These are phyloP conservation scores for Hybos culiciformis DNA, from an alignment of 2,888 invertebrate species.

Conservation along the genomic window DNA sequence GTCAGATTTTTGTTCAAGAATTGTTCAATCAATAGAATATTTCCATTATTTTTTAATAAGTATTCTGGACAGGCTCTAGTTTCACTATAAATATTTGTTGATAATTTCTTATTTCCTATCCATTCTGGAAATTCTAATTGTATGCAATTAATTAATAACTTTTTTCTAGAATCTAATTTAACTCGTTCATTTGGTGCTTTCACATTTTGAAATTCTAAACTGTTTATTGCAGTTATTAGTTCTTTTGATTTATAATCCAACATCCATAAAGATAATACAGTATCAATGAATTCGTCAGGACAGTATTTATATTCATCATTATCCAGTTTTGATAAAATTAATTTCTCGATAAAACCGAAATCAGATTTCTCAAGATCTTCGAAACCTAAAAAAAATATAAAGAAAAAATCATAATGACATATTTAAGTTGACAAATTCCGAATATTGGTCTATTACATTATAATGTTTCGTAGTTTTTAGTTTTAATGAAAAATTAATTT, in stretches of 20 bases:
- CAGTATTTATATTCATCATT: conserved; percentile 24
- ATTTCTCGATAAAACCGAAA: conserved; percentile 21
- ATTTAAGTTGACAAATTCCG: no score
- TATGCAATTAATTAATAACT: conserved; percentile 25
- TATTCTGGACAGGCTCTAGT: conserved; percentile 22
- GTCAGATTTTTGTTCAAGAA: conserved; percentile 15
- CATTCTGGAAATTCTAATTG: conserved; percentile 28
- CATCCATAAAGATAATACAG: conserved; percentile 27
- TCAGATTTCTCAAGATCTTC: conserved; percentile 16
- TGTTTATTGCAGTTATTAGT: conserved; percentile 15
- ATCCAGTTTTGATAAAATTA: conserved; percentile 21
- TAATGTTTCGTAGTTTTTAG: no score
- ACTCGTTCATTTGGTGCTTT: conserved; percentile 18
- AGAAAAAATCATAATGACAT: no score
- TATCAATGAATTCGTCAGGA: conserved; percentile 28
- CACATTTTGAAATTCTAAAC: no score
- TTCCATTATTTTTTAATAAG: conserved; percentile 20
- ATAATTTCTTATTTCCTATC: conserved; percentile 9
- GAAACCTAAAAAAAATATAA: no score
- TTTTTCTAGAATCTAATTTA: conserved; percentile 29
- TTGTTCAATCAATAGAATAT: conserved; percentile 18
- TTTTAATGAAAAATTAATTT: no score
- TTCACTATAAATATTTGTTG: conserved; percentile 18
- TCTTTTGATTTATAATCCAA: conserved; percentile 24
- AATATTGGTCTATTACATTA: no score